These are phyloP conservation scores for Harlomillsia oculata DNA, from an alignment of 1,140 invertebrate genomes.

Conservation along the genomic window DNA sequence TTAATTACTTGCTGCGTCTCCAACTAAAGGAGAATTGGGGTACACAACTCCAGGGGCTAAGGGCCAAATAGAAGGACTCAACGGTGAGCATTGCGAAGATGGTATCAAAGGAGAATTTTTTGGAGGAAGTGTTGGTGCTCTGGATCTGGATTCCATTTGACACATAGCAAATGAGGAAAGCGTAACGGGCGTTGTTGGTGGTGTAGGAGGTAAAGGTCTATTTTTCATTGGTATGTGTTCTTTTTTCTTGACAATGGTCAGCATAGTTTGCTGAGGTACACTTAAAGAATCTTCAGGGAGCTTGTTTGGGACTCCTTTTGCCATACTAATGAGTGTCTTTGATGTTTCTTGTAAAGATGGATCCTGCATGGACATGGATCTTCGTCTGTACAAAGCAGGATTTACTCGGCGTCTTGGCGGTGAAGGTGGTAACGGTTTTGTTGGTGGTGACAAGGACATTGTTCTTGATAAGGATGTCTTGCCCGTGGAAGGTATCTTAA, in stretches of 20 bases:
- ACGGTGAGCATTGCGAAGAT: not conserved
- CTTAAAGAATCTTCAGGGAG: too few species aligned
- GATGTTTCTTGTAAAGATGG: not conserved
- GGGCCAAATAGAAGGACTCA: constrained; percentile 15
- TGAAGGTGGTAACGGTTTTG: not conserved
- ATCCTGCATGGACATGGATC: constrained; percentile 3
- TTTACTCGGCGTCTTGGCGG: not conserved
- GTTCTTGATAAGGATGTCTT: not conserved
- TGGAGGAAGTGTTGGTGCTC: constrained; percentile 11
- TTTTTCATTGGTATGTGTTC: too few species aligned
- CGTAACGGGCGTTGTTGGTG: not conserved
- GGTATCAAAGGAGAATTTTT: not conserved
- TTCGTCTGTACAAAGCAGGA: not conserved
- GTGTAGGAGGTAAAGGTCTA: constrained; percentile 1
- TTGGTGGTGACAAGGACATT: not conserved
- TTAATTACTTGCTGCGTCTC: not conserved
- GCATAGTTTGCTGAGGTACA: too few species aligned
- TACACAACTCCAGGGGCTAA: constrained; percentile 7
- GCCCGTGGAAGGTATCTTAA: too few species aligned
- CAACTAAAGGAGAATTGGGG: not conserved
- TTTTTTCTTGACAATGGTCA: too few species aligned
- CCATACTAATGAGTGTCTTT: too few species aligned
- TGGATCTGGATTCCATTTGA: not conserved
- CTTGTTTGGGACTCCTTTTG: not conserved
- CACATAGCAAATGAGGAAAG: too few species aligned